Evolutionary conservation across 2,888 invertebrate species (phyloP), one percentile per base, ranked within the genome.

Genomic region (Peribatodes rhomboidaria): DNA sequence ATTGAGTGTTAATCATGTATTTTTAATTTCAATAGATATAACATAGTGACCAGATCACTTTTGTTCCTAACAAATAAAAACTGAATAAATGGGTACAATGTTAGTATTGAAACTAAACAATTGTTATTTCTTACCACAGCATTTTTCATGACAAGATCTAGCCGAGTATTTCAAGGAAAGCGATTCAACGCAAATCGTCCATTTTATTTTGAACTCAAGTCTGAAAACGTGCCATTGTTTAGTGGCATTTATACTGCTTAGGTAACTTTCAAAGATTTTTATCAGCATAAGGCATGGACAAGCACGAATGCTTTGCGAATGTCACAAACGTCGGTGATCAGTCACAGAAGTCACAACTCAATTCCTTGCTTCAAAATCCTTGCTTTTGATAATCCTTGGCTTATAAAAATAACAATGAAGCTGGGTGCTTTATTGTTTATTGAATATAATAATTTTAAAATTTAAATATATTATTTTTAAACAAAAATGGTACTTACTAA

Each of bases 211-310:
- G 44, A 37, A 41, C 58, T 59, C 27, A 10, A 37, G 18, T 42
- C 35, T 9, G 3, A 31, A 60, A 35, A 49, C 2, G 10, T 58
- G 6, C 37, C 49, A 31, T 47, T 68, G 27, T 69, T 68, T 59
- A 46, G 41, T 46, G 75, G 74, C 42, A 18, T 55, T 39, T 69
- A 54, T 55, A 1, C 11, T 22, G 42, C 50, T 27, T 71, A 67
- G 67, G 69, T 66, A 68, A 68, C 50, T 53, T 44, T 0, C n/a
- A 33, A 46, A 11, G 14, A 41, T 20, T 37, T 20, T 54, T 22
- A 47, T 31, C 13, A 39, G 42, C 58, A 63, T 61, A 54, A 41
- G 37, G 61, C 54, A 61, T 33, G 49, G 46, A 56, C 16, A 13
- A 16, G 33, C 31, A 33, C 55, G 46, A 27, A 46, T 27, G 35